These are phyloP conservation scores for Ptychobarbus kaznakovi DNA, from an alignment of 2,797 vertebrate species.

Conservation along the genomic window DNA sequence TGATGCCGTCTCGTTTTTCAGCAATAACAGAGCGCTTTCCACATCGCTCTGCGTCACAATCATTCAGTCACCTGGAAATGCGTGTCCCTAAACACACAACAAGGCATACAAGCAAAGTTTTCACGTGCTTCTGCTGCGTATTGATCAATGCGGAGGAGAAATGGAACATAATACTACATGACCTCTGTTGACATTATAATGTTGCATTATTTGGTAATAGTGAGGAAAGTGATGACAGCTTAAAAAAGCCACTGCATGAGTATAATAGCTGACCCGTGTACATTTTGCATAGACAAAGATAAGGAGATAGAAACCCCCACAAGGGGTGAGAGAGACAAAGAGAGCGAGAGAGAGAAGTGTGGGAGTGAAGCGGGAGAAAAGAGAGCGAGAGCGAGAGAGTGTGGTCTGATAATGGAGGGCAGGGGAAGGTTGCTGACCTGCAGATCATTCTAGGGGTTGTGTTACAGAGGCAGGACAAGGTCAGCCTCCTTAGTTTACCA, in stretches of 20 bases:
- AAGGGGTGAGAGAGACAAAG: slow-evolving; percentile 22
- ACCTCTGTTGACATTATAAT: slow-evolving; percentile 58
- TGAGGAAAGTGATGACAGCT: slow-evolving; percentile 61
- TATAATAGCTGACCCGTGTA: slow-evolving; percentile 61
- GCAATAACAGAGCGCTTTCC: slow-evolving; percentile 50
- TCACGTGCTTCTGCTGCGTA: slow-evolving; percentile 46
- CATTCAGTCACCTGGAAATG: slow-evolving; percentile 56
- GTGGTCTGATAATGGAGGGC: slow-evolving; percentile 62
- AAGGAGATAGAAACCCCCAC: slow-evolving; percentile 52
- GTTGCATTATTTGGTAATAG: slow-evolving; percentile 54
- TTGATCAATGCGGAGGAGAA: slow-evolving; percentile 54
- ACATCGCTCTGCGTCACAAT: slow-evolving; percentile 42
- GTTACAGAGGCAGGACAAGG: slow-evolving; percentile 66
- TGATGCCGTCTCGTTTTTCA: slow-evolving; percentile 54
- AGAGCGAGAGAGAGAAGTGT: slow-evolving; percentile 15
- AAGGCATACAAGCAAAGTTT: slow-evolving; percentile 32
- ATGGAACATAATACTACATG: slow-evolving; percentile 57
- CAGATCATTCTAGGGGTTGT: slow-evolving; percentile 64
- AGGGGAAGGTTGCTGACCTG: slow-evolving; percentile 66
- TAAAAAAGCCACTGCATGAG: slow-evolving; percentile 51
- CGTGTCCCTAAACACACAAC: slow-evolving; percentile 40
- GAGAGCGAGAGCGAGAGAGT: slow-evolving; percentile 49
- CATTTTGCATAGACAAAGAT: slow-evolving; percentile 56
- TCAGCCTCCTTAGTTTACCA: slow-evolving; percentile 65
- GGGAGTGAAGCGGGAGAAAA: slow-evolving; percentile 37